Conservation (phyloP, 2,888 invertebrate species). For the Ctena decussata region DNA sequence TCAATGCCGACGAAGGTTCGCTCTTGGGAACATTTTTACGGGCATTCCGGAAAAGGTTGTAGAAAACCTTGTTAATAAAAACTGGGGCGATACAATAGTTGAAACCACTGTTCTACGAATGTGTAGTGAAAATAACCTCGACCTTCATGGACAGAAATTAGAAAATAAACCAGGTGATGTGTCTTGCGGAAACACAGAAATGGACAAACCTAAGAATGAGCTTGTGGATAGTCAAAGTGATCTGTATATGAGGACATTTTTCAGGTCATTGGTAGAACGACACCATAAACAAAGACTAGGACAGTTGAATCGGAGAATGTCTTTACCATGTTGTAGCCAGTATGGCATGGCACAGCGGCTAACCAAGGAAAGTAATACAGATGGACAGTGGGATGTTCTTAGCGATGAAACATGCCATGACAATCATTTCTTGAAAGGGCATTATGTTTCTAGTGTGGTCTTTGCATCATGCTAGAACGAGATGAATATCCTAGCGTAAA, state of each 20-base stretch:
- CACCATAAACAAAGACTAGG: background rate
- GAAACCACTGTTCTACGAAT: no score
- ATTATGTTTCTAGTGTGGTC: background rate
- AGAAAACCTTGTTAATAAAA: background rate
- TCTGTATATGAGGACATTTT: background rate
- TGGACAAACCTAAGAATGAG: background rate
- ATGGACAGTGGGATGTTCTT: slow-evolving; percentile 7
- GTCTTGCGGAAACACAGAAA: background rate
- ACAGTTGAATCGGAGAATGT: background rate
- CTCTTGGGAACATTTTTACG: background rate
- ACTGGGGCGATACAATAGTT: no score
- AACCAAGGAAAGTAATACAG: background rate
- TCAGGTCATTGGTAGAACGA: background rate
- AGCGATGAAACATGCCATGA: background rate
- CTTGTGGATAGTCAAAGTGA: background rate
- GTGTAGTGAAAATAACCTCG: no score
- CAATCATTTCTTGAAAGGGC: background rate
- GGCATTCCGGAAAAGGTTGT: background rate
- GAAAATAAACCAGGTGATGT: no score
- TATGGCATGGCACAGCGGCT: background rate
- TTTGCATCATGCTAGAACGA: background rate
- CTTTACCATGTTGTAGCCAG: background rate
- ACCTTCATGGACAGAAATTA: no score
- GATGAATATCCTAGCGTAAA: no score
- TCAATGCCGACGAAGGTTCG: background rate